Conservation (phyloP, 1,140 invertebrate species). For the Bathynomus jamesi region DNA sequence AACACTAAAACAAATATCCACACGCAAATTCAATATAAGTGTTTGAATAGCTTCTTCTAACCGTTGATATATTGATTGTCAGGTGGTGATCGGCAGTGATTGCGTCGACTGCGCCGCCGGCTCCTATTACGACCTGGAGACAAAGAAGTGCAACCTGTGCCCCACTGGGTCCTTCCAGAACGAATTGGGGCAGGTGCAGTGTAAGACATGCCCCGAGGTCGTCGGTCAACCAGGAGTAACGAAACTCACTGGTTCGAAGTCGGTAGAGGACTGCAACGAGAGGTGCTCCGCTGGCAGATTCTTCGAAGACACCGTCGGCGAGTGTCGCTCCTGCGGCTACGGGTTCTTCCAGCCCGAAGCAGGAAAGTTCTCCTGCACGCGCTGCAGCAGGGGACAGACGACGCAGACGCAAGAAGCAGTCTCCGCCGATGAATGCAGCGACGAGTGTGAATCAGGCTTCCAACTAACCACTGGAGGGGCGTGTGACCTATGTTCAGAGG, state of each 20-base stretch:
- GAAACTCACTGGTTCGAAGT: conserved; percentile 71
- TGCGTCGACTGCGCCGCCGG: conserved; percentile 89
- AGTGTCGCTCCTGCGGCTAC: conserved; percentile 84
- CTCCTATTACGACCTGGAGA: conserved; percentile 69
- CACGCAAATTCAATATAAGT: too few relatives aligned
- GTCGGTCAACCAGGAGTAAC: conserved; percentile 80
- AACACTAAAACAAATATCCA: too few relatives aligned
- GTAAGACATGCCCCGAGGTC: conserved; percentile 76
- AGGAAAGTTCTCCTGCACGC: conserved; percentile 78
- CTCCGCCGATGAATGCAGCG: conserved; percentile 59
- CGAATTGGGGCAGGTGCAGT: conserved; percentile 79
- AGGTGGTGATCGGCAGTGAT: conserved; percentile 33
- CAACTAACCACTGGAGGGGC: conserved; percentile 79
- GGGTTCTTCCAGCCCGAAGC: conserved; percentile 87
- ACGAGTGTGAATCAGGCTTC: conserved; percentile 81
- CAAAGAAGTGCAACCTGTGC: conserved; percentile 71
- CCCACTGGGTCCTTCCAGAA: conserved; percentile 88
- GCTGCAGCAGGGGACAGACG: conserved; percentile 87
- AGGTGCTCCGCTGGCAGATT: conserved; percentile 84
- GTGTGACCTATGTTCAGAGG: conserved; percentile 84
- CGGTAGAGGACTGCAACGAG: conserved; percentile 82
- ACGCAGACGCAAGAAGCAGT: conserved; percentile 70
- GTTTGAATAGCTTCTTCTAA: too few relatives aligned
- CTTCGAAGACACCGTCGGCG: conserved; percentile 71
- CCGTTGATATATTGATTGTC: too few relatives aligned